Evolutionary conservation across 2,888 invertebrate species (phyloP), one percentile per base, ranked within the genome.

Genomic region (Entomobrya multifasciata): DNA sequence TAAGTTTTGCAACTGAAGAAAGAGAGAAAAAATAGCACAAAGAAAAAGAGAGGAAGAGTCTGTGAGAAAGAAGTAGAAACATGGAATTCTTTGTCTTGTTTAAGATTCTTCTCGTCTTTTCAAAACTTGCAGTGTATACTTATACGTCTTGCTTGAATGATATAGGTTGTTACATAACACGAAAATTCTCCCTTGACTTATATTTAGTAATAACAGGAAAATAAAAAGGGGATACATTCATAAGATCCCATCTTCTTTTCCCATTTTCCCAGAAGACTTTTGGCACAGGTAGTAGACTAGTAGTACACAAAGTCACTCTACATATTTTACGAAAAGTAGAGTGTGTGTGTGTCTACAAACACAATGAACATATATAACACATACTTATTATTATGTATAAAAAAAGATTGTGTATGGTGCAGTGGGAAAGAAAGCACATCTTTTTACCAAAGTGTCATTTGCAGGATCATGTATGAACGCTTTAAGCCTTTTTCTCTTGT

Each of bases 221-320:
- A 76, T 36, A 36, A 36, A 36, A 36, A 8, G 36, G 36, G 8
- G 36, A 30, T 49, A 25, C 70, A 27, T 70, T 47, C 44, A 5
- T 13, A 67, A 15, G 22, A 4, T 36, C 36, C 36, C 36, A 79
- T 27, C 49, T 67, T 44, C 47, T 65, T 44, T 76, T 30, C 30
- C 1, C 47, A 60, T 36, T 83, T 65, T 76, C 76, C 76, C 76
- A 52, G 8, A 62, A 76, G 83, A 49, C 49, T 70, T 70, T 83
- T 83, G 83, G 83, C 83, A 83, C 83, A 83, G 76, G 76, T 83
- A 6, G 8, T 36, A 36, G n/a, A n/a, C n/a, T n/a, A n/a, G n/a
- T n/a, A n/a, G n/a, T n/a, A 82, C 22, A 25, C 60, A 72, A 49
- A 25, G 57, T 57, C 15, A 20, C 20, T 44, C 11, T 44, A 15